Base-by-base conservation (phyloP, 2,888 invertebrate genomes). In the Orchesella flavescens region DNA sequence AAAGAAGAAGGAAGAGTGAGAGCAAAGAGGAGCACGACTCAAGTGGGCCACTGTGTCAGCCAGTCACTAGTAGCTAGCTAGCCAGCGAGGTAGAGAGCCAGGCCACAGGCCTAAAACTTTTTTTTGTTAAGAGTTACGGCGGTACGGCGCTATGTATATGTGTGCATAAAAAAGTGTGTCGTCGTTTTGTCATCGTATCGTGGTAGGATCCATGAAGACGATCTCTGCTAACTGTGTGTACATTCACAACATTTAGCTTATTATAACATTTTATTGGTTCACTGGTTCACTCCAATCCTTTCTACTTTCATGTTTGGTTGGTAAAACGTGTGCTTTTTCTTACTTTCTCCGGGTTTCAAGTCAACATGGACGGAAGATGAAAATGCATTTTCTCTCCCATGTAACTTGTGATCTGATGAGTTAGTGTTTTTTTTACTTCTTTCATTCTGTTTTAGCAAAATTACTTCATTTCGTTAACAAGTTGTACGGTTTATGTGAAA, bases 31-130 rank as follows among this genome's bases (percentile, higher is more conserved):
- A 63, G 71, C 17, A 69, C 17, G 69, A 68, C 66, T 61, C 75
- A 81, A 81, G 75, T 81, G 75, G 75, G 81, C 75, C 81, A 81
- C 75, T 81, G 75, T 75, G 81, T 74, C 81, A 81, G 75, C 57
- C 59, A 57, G 69, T 81, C 80, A 73, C 69, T 80, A 74, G 81
- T 75, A 81, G 81, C 75, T 80, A 74, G 80, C 78, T 66, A 79
- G 79, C 65, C 79, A 72, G 78, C 61, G 72, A 53, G 66, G 34
- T 72, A 65, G 66, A 65, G 66, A 44, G 79, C 72, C 79, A 72
- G 71, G 71, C 77, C 12, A 19, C 59, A 57, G 76, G 72, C 72
- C 72, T 79, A 76, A 72, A 71, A 12, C n/a, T 72, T 34, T 66
- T n/a, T 72, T 72, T 59, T 4, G 23, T 23, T 43, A n/a, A 19